Percentiles rank a stretch among this genome's conserved stretches.
Conservation (phyloP, 2,113 vertebrate genomes). For the Scomber colias region DNA sequence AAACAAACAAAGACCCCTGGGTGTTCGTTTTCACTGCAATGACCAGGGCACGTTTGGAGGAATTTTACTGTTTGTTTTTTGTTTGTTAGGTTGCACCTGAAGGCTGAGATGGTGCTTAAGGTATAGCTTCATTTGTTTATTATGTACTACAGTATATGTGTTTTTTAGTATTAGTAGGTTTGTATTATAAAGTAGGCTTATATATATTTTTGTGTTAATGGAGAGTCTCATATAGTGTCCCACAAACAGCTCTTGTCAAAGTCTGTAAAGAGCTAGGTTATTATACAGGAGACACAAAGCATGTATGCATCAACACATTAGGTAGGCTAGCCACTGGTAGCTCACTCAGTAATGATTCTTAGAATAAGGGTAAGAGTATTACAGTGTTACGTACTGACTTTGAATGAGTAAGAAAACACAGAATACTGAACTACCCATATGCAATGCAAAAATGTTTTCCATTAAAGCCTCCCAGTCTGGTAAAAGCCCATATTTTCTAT, state of each 20-base stretch:
- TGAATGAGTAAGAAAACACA: too few relatives aligned
- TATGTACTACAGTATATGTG: neutral
- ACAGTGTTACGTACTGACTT: too few relatives aligned
- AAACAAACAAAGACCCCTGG: constrained; percentile 31
- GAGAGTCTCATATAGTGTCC: too few relatives aligned
- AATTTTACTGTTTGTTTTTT: neutral
- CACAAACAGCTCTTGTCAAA: too few relatives aligned
- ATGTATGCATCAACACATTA: neutral
- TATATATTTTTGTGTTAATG: neutral
- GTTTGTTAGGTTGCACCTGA: neutral
- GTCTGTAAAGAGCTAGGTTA: too few relatives aligned
- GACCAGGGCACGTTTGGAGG: neutral
- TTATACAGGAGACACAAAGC: neutral
- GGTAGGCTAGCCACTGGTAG: too few relatives aligned
- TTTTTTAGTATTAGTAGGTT: neutral
- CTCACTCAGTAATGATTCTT: too few relatives aligned
- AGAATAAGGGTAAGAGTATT: too few relatives aligned
- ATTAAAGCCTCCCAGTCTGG: too few relatives aligned
- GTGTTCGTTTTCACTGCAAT: constrained; percentile 14
- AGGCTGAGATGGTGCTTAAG: neutral
- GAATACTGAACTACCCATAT: too few relatives aligned
- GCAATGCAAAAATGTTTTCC: too few relatives aligned
- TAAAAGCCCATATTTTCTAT: too few relatives aligned
- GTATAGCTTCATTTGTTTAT: neutral
- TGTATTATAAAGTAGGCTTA: neutral